These are phyloP conservation scores for Ophthalmolycus amberensis DNA, from an alignment of 2,113 vertebrate species.

Conservation along the genomic window DNA sequence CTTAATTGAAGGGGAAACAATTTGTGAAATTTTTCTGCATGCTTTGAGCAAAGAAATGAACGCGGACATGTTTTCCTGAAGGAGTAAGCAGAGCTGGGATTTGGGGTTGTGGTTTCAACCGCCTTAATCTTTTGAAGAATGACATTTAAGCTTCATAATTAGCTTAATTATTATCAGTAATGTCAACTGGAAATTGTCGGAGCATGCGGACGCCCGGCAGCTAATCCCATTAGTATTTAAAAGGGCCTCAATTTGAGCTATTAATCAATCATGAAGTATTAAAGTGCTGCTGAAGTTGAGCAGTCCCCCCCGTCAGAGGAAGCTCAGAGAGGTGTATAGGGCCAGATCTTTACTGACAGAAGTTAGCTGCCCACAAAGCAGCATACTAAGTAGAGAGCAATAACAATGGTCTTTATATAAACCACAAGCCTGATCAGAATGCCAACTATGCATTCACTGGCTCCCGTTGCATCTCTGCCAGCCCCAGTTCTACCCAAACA, in stretches of 20 bases:
- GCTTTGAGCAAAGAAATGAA: not conserved
- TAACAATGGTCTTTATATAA: constrained; percentile 66
- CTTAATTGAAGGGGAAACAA: not conserved
- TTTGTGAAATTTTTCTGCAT: not conserved
- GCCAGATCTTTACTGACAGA: constrained; percentile 45
- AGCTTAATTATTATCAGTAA: constrained; percentile 37
- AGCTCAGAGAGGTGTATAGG: not conserved
- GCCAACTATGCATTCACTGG: constrained; percentile 60
- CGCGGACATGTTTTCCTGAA: constrained; percentile 23
- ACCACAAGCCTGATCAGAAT: constrained; percentile 71
- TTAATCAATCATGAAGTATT: constrained; percentile 44
- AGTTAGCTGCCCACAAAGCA: constrained; percentile 39
- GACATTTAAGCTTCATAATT: constrained; percentile 30
- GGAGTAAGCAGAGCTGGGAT: constrained; percentile 7
- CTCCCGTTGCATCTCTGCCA: constrained; percentile 56
- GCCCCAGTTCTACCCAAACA: constrained; percentile 42
- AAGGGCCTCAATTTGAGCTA: constrained; percentile 13
- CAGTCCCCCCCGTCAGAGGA: constrained; percentile 15
- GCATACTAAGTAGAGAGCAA: constrained; percentile 54
- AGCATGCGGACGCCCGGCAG: constrained; percentile 26
- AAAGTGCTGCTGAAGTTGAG: constrained; percentile 25
- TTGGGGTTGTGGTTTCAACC: constrained; percentile 10
- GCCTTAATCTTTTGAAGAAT: constrained; percentile 21
- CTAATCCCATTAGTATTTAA: constrained; percentile 49
- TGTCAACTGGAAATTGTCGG: constrained; percentile 22